phyloP scores from a whole-genome alignment of 2,797 vertebrate species.

The Enteromius mattozi region DNA sequence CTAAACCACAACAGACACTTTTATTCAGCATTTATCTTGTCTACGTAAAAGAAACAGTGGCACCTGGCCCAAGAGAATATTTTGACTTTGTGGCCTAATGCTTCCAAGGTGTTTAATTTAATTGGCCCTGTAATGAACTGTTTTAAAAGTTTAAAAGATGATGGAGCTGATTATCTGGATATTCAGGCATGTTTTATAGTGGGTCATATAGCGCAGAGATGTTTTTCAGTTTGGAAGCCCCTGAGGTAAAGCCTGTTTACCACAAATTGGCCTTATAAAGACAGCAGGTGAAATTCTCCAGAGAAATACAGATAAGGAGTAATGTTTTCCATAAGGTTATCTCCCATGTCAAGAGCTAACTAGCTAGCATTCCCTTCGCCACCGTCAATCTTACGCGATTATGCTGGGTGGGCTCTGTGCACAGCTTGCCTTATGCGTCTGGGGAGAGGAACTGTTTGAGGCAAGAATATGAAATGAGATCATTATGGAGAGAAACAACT shows the following conservation, averaged over 20 bases:
- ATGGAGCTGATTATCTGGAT: conserved; percentile 15
- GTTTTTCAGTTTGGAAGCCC: conserved; percentile 8
- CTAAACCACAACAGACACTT: conserved; percentile 30
- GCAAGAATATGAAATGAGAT: conserved; percentile 48
- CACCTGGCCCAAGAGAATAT: not conserved
- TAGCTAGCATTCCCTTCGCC: conserved; percentile 31
- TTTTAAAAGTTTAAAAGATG: conserved; percentile 31
- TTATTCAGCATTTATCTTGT: conserved; percentile 22
- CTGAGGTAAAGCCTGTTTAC: not conserved
- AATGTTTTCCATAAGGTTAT: conserved; percentile 29
- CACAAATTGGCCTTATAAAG: conserved; percentile 8
- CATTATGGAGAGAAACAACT: conserved; percentile 56
- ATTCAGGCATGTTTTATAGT: conserved; percentile 18
- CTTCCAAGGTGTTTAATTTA: conserved; percentile 32
- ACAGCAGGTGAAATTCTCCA: not conserved
- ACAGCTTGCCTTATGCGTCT: conserved; percentile 22
- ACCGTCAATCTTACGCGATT: conserved; percentile 47
- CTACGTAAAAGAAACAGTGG: conserved; percentile 16
- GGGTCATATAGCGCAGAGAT: conserved; percentile 9
- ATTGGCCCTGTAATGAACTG: conserved; percentile 25
- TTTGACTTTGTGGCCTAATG: not conserved
- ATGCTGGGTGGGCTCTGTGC: conserved; percentile 42
- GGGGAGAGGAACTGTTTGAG: conserved; percentile 40
- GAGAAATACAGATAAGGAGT: conserved; percentile 32
- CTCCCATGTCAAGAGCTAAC: conserved; percentile 36